Conservation (phyloP, 2,888 invertebrate genomes). For the Tanaodytes sp. region DNA sequence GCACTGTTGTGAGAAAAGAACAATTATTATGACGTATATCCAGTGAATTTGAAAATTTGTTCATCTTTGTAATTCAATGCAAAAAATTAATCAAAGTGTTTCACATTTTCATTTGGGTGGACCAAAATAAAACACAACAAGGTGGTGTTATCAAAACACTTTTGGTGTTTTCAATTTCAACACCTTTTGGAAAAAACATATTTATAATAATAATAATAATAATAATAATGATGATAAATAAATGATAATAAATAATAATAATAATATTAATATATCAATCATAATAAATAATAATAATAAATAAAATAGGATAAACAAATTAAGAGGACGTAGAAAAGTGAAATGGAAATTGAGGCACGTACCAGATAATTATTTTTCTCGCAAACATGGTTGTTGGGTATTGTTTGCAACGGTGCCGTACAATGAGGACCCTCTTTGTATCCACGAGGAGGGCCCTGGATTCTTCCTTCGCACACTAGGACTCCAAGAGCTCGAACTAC, state of each 20-base stretch:
- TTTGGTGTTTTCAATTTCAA: too few species aligned
- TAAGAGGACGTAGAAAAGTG: too few species aligned
- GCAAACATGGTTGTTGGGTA: slow-evolving; percentile 74
- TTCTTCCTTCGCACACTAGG: slow-evolving; percentile 71
- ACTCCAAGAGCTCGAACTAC: slow-evolving; percentile 72
- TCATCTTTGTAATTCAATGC: neutral
- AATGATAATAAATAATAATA: too few species aligned
- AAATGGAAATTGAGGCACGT: slow-evolving; percentile 61
- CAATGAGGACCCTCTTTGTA: slow-evolving; percentile 83
- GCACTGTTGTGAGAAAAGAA: slow-evolving; percentile 66
- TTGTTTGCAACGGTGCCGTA: slow-evolving; percentile 71
- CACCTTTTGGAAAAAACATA: too few species aligned
- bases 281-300: too few species aligned
- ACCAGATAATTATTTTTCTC: slow-evolving; percentile 75
- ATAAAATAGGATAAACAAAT: too few species aligned
- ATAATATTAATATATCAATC: too few species aligned
- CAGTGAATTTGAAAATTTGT: neutral
- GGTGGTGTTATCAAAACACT: too few species aligned
- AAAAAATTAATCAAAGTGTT: too few species aligned
- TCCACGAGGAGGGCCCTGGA: slow-evolving; percentile 74
- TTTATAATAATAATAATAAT: too few species aligned
- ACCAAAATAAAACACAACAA: neutral
- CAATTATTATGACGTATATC: slow-evolving; percentile 18
- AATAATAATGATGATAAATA: too few species aligned
- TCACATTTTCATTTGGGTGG: too few species aligned